These are phyloP conservation scores for Antheraea yamamai DNA, from an alignment of 2,888 invertebrate genomes.

Conservation along the genomic window DNA sequence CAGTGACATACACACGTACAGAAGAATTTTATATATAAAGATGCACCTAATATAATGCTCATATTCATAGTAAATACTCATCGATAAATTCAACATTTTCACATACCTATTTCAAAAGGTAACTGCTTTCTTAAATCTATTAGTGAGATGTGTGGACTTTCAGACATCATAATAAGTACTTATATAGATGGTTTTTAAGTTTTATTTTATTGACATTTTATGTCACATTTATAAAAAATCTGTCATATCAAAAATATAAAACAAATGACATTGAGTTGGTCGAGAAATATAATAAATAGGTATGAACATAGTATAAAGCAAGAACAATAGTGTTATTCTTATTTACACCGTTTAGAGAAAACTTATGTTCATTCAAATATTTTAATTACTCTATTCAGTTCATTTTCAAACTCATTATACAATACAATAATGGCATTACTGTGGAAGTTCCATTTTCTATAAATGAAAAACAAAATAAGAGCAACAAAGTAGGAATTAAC, in stretches of 20 bases:
- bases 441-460: neutral
- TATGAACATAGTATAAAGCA: no score
- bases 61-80: neutral
- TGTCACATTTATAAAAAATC: conserved; percentile 1
- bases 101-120: conserved; percentile 69
- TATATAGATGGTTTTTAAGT: neutral
- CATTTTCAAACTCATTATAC: no score
- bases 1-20: no score
- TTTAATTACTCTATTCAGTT: no score
- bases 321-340: no score
- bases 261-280: neutral
- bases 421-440: neutral
- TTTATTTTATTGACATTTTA: conserved; percentile 10
- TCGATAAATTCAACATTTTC: neutral
- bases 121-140: conserved; percentile 68
- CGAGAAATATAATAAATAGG: neutral
- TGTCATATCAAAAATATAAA: neutral
- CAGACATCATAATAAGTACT: conserved; percentile 40
- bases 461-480: neutral
- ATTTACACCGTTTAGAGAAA: no score
- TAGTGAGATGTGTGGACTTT: conserved; percentile 52
- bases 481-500: neutral
- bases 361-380: no score
- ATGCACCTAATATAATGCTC: neutral
- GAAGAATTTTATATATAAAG: no score